Base-by-base conservation (phyloP, 2,113 vertebrate genomes). In the Diphyllodes magnificus region DNA sequence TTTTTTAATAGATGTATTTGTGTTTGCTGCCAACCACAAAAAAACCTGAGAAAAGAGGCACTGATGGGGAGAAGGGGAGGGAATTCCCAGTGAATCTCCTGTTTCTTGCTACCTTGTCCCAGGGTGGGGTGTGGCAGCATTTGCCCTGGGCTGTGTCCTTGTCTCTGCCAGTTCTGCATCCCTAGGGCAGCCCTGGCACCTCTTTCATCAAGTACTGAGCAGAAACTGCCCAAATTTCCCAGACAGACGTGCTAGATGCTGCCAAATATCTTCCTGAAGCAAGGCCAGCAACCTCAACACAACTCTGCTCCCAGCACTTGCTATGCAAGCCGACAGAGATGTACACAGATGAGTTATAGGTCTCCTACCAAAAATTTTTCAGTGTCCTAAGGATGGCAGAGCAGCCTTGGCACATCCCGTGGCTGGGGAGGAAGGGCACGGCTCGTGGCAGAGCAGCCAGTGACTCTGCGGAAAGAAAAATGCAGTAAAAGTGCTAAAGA, bases 401-500 rank as follows among this genome's bases (percentile, higher is more conserved):
- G n/a, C 15, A 79, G 37, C 44, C 25, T 31, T 54, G 70, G 65
- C 69, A 76, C 42, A 18, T 9, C 35, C 28, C 21, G 35, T 75
- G 1, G 0, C 56, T 21, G 49, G 45, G 22, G 28, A 82, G 45
- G 56, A 82, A 82, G 33, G 42, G 54, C 54, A 83, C 0, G 0
- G 42, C 23, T 72, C 13, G 1, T 40, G 56, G 35, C 75, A 56
- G 30, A 82, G 35, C 49, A 69, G 37, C 18, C 59, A 49, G 18
- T 6, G 63, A 24, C 33, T 63, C 49, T 71, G 53, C 0, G 1
- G 33, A 50, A 92, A 71, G 28, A 65, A 92, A 86, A 94, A 73
- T 53, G 42, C 13, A 31, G 40, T 37, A 64, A 61, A 83, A 94
- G n/a, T 23, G 40, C 65, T 60, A 82, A 72, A 76, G n/a, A 91